These are phyloP conservation scores for Drosophila mimica DNA, from an alignment of 2,888 invertebrate species.

Conservation along the genomic window DNA sequence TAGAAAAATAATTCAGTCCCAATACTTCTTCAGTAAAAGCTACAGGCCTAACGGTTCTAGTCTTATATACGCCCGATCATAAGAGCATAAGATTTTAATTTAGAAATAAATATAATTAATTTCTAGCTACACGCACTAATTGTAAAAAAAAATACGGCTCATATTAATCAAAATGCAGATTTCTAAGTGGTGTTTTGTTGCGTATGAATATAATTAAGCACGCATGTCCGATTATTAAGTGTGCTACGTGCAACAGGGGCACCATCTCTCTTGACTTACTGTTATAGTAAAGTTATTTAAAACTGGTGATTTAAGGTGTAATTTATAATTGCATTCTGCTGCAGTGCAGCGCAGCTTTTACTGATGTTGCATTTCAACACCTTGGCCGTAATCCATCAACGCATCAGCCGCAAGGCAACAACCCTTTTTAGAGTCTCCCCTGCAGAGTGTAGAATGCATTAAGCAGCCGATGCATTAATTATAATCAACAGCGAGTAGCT, in stretches of 20 bases:
- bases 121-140: background rate
- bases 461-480: constrained; percentile 63
- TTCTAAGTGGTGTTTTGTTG: constrained; percentile 5
- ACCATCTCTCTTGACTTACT: background rate
- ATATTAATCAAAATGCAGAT: background rate
- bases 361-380: constrained; percentile 68
- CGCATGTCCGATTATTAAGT: background rate
- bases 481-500: constrained; percentile 59
- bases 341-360: constrained; percentile 10
- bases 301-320: constrained; percentile 5
- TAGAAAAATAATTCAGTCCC: background rate
- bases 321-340: constrained; percentile 39
- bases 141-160: too few species aligned
- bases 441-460: constrained; percentile 2
- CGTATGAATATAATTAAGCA: background rate
- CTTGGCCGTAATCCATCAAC: constrained; percentile 58
- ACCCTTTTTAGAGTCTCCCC: constrained; percentile 4
- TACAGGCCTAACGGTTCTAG: background rate
- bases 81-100: constrained; percentile 1
- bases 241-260: too few species aligned
- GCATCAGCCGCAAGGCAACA: constrained; percentile 8
- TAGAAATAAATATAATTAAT: background rate
- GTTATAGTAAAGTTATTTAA: background rate
- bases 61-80: background rate
- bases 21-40: background rate